Base-by-base conservation (phyloP, 2,888 invertebrate genomes). In the Steromphala cineraria region DNA sequence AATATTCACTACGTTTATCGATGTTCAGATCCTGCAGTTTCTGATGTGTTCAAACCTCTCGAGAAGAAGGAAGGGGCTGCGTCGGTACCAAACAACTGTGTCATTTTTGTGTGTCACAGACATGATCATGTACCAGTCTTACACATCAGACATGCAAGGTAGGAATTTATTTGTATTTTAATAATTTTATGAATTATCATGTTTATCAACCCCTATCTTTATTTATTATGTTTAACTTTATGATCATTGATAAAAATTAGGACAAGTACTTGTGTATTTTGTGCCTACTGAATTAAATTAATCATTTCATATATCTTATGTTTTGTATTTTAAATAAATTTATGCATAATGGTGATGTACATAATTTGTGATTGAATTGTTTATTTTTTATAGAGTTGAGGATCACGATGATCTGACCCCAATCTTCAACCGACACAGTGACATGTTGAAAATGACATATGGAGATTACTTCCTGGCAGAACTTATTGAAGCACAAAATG, bases 321-420 rank as follows among this genome's bases (percentile, higher is more conserved):
- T n/a, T n/a, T n/a, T n/a, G n/a, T n/a, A n/a, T n/a, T n/a, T n/a
- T n/a, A n/a, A 55, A 55, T 55, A 2, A 55, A 55, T 19, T 55
- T 19, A n/a, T n/a, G n/a, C n/a, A n/a, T n/a, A n/a, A n/a, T n/a
- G n/a, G n/a, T n/a, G n/a, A n/a, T n/a, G n/a, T n/a, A n/a, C n/a
- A n/a, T n/a, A n/a, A n/a, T n/a, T n/a, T n/a, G n/a, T n/a, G n/a
- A n/a, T n/a, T n/a, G n/a, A n/a, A n/a, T n/a, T n/a, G n/a, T n/a
- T n/a, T n/a, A n/a, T n/a, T n/a, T n/a, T n/a, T n/a, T n/a, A n/a
- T 84, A 93, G 93, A 74, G 93, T 93, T 15, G 92, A 94, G 81
- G 94, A 94, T 80, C 91, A 93, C 85, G 94, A 94, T 90, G 94
- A 94, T 77, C 84, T 94, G 80, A 91, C 92, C 0, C 93, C 93